Evolutionary conservation across 2,797 vertebrate species (phyloP).

Genomic region (Cynopterus sphinx): DNA sequence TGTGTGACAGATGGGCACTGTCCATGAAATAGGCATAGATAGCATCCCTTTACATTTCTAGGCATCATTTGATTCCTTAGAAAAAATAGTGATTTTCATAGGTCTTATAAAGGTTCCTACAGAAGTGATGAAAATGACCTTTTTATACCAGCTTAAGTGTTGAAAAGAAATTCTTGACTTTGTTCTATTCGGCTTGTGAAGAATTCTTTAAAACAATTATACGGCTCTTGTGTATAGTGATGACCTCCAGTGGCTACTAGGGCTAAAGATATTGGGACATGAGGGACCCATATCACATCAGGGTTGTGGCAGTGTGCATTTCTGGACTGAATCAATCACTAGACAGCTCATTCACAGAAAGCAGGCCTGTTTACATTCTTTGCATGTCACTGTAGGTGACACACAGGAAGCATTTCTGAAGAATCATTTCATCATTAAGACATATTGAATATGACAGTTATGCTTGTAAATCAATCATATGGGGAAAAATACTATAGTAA

Average conservation of each 20-base stretch:
- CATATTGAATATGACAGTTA: background rate
- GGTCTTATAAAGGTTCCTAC: background rate
- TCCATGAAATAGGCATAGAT: background rate
- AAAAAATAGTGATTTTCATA: background rate
- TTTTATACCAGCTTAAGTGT: conserved; percentile 59
- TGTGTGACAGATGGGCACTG: fast-evolving
- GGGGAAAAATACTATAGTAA: background rate
- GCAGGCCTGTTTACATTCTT: conserved; percentile 64
- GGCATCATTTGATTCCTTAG: background rate
- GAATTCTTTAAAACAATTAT: background rate
- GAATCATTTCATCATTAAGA: conserved; percentile 46
- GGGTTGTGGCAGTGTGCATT: background rate
- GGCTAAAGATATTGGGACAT: background rate
- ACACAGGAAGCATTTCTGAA: background rate
- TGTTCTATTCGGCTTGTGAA: background rate
- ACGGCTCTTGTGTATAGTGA: background rate
- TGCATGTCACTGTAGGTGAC: conserved; percentile 59
- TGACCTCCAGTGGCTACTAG: background rate
- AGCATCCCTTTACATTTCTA: background rate
- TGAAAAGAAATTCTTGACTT: background rate
- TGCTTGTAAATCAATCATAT: background rate
- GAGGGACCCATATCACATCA: too few relatives aligned
- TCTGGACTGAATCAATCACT: conserved; percentile 70
- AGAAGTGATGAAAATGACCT: background rate
- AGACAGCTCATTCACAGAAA: conserved; percentile 61